Conservation (phyloP, 2,113 vertebrate species). For the Bos indicus region DNA sequence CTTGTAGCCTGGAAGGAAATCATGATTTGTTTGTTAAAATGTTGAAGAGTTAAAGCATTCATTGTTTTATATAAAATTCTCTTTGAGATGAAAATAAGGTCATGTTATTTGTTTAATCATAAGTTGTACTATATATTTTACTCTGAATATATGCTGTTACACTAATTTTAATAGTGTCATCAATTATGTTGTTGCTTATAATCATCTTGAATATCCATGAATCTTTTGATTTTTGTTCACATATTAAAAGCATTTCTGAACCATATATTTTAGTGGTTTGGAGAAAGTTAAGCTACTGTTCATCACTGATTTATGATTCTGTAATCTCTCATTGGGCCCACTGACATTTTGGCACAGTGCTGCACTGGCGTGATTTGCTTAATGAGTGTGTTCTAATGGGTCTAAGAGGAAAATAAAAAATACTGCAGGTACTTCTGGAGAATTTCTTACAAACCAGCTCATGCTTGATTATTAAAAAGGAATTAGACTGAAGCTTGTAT, state of each 20-base stretch:
- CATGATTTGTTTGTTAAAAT: neutral
- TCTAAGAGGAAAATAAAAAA: constrained; percentile 32
- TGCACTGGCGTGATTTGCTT: neutral
- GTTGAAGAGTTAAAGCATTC: neutral
- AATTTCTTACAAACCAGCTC: constrained; percentile 37
- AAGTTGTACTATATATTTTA: neutral
- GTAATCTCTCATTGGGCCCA: constrained; percentile 6
- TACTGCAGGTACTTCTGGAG: neutral
- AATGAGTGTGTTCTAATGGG: constrained; percentile 16
- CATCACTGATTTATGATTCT: constrained; percentile 18
- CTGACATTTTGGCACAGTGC: neutral
- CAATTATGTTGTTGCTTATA: neutral
- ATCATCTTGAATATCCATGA: constrained; percentile 28
- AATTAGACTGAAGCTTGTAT: neutral
- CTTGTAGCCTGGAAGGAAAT: neutral
- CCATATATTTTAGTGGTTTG: neutral
- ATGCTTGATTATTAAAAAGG: neutral
- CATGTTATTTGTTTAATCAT: constrained; percentile 3
- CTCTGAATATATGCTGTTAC: neutral
- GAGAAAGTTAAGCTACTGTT: neutral
- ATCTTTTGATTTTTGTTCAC: neutral
- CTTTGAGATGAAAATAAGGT: neutral
- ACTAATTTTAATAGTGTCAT: neutral
- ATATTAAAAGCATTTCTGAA: constrained; percentile 32
- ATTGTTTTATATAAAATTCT: neutral